phyloP scores from a whole-genome alignment of 1,140 invertebrate genomes.

The Lerema accius region DNA sequence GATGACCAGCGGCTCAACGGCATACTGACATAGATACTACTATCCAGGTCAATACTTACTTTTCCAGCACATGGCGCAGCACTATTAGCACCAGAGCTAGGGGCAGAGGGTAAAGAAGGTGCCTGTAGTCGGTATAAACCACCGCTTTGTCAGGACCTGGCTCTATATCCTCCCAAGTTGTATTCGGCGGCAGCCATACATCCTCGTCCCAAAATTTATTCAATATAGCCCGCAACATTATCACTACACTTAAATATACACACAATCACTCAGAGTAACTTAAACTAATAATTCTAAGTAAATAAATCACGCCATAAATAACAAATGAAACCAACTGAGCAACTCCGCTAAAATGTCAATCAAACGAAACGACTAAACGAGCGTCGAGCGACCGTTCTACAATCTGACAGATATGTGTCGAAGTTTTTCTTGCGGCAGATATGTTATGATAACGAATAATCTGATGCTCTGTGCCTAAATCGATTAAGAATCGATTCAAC shows the following conservation, averaged over 20 bases:
- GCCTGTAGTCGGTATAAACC: constrained; percentile 91
- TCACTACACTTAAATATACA: constrained; percentile 37
- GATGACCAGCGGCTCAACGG: constrained; percentile 29
- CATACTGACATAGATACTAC: constrained; percentile 30
- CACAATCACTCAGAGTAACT: constrained; percentile 8
- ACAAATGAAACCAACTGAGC: constrained; percentile 19
- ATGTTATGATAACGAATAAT: no score
- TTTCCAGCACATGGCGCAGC: constrained; percentile 90
- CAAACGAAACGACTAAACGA: constrained; percentile 19
- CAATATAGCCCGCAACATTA: constrained; percentile 71
- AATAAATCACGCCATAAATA: constrained; percentile 35
- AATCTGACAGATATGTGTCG: not conserved
- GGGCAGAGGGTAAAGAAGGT: constrained; percentile 92
- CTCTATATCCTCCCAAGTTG: constrained; percentile 93
- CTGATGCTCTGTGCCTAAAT: no score
- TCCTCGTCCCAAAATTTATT: constrained; percentile 91
- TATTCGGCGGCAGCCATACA: constrained; percentile 95
- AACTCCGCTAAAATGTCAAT: constrained; percentile 20
- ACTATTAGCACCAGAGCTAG: constrained; percentile 90
- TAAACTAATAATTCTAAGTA: no score
- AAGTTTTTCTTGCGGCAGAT: no score
- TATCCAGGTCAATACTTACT: constrained; percentile 83
- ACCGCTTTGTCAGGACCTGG: constrained; percentile 90
- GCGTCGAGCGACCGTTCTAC: no score
- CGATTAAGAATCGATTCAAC: no score